Base-by-base conservation (phyloP, 2,888 invertebrate genomes). In the Camponotus fellah region DNA sequence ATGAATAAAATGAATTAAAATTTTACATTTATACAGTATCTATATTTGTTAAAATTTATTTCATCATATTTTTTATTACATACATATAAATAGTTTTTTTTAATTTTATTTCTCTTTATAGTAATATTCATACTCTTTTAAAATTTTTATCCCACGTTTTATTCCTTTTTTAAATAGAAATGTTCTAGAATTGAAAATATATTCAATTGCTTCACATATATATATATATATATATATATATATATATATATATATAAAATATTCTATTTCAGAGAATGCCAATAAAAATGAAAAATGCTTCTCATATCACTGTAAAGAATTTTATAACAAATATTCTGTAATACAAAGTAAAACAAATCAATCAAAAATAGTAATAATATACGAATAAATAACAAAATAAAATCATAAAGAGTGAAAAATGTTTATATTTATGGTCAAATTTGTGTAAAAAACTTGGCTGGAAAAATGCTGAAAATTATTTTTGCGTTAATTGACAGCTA, bases 211-310 rank as follows among this genome's bases (percentile, higher is more conserved):
- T 34, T 56, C 3, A 71, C 17, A 37, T 26, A 37, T 37, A 40
- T 37, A n/a, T n/a, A 71, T 71, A 37, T 37, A 40, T 37, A n/a
- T n/a, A 71, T 71, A 37, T 26, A 37, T 37, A 40, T 37, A n/a
- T n/a, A 71, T 71, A 37, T 26, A 37, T 37, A 40, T 37, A n/a
- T n/a, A 71, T 71, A n/a, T 71, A 21, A 71, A 71, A 56, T 71
- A 37, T 71, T 3, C 56, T 26, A 37, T 56, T 71, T 71, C 46
- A 46, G 17, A 68, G 10, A 68, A 68, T 21, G 21, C 37, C 56
- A 17, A 56, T 56, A 9, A 37, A 71, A 56, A 37, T 37, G 21
- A 37, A 21, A 71, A 56, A 56, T 56, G 21, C 56, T 21, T 37
- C 56, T 56, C 37, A 14, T 71, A 56, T 12, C 21, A 40, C 37